Base-by-base conservation (phyloP, 2,113 vertebrate genomes). In the Columbina picui region DNA sequence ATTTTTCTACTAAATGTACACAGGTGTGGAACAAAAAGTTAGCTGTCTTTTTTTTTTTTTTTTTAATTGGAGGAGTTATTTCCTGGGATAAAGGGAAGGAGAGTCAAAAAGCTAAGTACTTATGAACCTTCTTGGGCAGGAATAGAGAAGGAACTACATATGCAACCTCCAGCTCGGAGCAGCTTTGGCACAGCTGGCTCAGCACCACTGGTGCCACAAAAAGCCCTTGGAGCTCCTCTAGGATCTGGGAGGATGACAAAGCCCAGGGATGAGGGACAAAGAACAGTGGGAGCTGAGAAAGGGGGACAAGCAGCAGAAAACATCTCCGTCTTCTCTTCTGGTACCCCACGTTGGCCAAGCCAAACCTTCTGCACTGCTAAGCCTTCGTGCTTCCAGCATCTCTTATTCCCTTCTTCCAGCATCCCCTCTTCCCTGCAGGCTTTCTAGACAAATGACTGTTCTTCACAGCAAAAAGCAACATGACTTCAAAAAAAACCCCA, bases 101-200 rank as follows among this genome's bases (percentile, higher is more conserved):
- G 3, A 10, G 12, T 23, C 1, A 2, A 68, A 89, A 91, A 7
- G n/a, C 25, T 13, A 49, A 85, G 70, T 29, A 15, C 6, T 49
- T 7, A 13, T 11, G 12, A 67, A 20, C 12, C 9, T 12, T 68
- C n/a, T 19, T 36, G n/a, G 29, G 19, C 18, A 36, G 22, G 27
- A 68, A 36, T 4, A 82, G 64, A 76, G 18, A n/a, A 7, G 36
- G 25, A 68, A 22, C 25, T 3, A 1, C 38, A 50, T 0, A 0
- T 21, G 20, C 23, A 56, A 32, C 27, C 47, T 75, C 32, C 2
- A 2, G 9, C 41, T 47, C 0, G 0, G n/a, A 77, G 57, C 3
- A 60, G 36, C 59, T 73, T 61, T 81, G 69, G 19, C 45, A 61
- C 1, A 2, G 9, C 29, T 3, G 4, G 38, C 10, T 69, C 50